Evolutionary conservation across 1,140 invertebrate genomes (phyloP), one percentile per base, ranked within the genome.

Genomic region (Drosophila micromelanica): DNA sequence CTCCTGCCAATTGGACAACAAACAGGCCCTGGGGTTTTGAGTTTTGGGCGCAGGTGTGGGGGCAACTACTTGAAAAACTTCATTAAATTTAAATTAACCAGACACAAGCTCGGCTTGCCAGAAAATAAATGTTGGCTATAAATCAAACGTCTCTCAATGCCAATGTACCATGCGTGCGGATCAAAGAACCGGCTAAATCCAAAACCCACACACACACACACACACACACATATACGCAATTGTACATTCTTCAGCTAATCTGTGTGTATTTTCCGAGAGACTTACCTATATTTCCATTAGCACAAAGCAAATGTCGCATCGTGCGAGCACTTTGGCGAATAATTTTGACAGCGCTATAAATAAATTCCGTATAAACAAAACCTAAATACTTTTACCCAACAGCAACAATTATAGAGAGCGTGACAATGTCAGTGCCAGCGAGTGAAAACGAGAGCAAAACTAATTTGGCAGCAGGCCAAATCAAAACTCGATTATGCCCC

Each of bases 401-500:
- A 67, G 43, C 17, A 68, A 55, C 27, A 62, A 49, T 48, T 38
- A n/a, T 23, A 13, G 15, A 57, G 56, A 48, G 68, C 76, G 82
- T 82, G 82, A 79, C 82, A 87, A 87, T 87, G 82, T 87, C 82
- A 87, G 68, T 82, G 82, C 82, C 82, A 76, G 23, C 57, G 51
- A 61, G 52, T 61, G 76, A 87, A 89, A 87, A 77, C 75, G 84
- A 84, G 84, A 87, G 84, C 84, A 76, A 74, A 84, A 84, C 54
- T 79, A 79, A 89, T 80, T 82, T 87, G 82, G 82, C 72, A 42
- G 0, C 15, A 6, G 38, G 72, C 82, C 82, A 87, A 80, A 69
- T 77, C 48, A 76, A 81, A 73, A 27, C 35, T 56, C 76, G 84
- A 89, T 89, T 84, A 89, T 71, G 61, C 54, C 43, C 32, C 12